Evolutionary conservation across 2,113 vertebrate genomes (phyloP), one percentile per base, ranked within the genome.

Genomic region (Coturnix japonica): DNA sequence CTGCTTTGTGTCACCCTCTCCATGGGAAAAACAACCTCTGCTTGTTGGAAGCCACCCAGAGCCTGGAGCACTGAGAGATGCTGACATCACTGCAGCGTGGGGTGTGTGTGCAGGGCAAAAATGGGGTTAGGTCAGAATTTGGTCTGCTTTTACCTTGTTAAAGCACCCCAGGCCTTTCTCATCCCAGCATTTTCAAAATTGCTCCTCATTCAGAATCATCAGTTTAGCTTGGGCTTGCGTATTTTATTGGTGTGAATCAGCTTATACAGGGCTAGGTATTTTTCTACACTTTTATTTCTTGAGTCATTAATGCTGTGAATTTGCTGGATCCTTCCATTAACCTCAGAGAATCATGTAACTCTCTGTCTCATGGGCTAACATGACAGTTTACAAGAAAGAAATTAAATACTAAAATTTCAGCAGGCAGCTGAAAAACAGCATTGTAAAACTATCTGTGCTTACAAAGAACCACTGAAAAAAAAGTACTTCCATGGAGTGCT

Each of bases 1-100:
- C 9, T 61, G 30, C 17, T 26, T 46, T 46, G 8, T 33, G 11
- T 6, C 66, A 30, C 41, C 17, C 11, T 41, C 9, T 78, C 9
- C 22, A 2, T 28, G 15, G n/a, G 35, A 31, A 37, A 35, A 59
- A 2, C 4, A 13, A 41, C 23, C 10, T 33, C 12, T 43, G 41
- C 26, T 41, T 25, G 11, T 31, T 78, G 26, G 13, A 59, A 25
- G 9, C 14, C 3, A 3, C 10, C 14, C 37, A 59, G 37, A 57
- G 20, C 25, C 60, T 35, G 39, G 17, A 66, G 31, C 59, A 11
- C 37, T 25, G 11, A 15, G 47, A 0, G 0, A 61, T 1, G 2
- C 4, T 35, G 43, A 65, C 18, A 13, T 11, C 54, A 20, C 61
- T 67, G 57, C 41, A 28, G 28, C 19, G 10, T 28, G 5, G 5